Evolutionary conservation across 2,797 vertebrate species (phyloP).

Genomic region (Phaenicophaeus curvirostris): DNA sequence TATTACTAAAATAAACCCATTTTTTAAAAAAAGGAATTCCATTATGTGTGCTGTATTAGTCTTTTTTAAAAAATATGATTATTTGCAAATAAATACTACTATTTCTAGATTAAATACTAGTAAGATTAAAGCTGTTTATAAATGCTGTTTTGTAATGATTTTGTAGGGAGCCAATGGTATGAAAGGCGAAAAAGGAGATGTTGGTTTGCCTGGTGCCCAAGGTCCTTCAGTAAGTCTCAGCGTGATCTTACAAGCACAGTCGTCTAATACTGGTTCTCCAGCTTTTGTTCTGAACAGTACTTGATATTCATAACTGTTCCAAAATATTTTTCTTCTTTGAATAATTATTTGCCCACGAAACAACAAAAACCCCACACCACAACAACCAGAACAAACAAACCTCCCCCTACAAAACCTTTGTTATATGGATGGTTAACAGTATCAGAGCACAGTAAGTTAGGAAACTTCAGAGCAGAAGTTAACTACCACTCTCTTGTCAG

Average conservation of each 20-base stretch:
- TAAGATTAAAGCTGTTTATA: background rate
- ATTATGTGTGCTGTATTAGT: background rate
- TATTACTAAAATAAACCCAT: background rate
- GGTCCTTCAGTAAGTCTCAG: constrained; percentile 90
- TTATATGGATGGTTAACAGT: background rate
- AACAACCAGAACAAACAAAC: background rate
- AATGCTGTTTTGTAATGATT: constrained; percentile 20
- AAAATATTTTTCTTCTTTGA: background rate
- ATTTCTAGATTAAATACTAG: background rate
- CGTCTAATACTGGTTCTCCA: background rate
- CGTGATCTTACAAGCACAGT: background rate
- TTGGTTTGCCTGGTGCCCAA: constrained; percentile 89
- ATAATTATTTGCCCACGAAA: background rate
- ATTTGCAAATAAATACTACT: background rate
- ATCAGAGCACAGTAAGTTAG: background rate
- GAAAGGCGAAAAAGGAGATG: constrained; percentile 95
- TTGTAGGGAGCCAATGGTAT: constrained; percentile 89
- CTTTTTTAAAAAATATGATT: background rate
- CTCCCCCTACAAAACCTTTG: background rate
- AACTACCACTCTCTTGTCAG: background rate
- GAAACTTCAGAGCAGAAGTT: background rate
- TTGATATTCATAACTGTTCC: background rate
- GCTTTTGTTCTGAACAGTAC: background rate
- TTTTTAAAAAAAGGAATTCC: rapidly evolving
- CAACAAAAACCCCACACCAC: too few relatives aligned